Base-by-base conservation (phyloP, 2,888 invertebrate genomes). In the Lasioglossum calceatum region DNA sequence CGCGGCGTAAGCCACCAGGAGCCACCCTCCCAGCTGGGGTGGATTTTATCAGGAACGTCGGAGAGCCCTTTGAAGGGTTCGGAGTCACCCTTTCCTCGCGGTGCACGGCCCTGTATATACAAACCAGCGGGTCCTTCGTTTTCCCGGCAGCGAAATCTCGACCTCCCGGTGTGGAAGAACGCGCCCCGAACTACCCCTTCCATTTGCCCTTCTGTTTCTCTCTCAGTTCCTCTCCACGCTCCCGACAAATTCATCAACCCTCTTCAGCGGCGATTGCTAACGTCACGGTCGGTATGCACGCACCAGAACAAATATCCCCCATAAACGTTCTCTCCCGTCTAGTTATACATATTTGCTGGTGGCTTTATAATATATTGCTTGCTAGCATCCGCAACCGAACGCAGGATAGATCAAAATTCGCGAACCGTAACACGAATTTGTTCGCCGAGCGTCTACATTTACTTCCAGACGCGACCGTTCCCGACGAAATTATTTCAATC, bases 1-100 rank as follows among this genome's bases (percentile, higher is more conserved):
- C 79, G 79, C 80, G 81, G 81, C 88, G 81, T 79, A 83, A 87
- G 82, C 85, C 85, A 73, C 81, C 71, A 44, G 84, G 70, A 79
- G 50, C 87, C 47, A 79, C 79, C 84, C 76, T 80, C 70, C 79
- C 44, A 27, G n/a, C 78, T 79, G 83, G 87, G 85, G 85, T 85
- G 87, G 82, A 90, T 91, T 91, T 89, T 87, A 89, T 89, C 85
- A 91, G 86, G 77, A 91, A 89, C 91, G 82, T 72, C 86, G 80
- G 85, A 85, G 85, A 87, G 78, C 72, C 87, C 87, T 91, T 90
- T 90, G 85, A 84, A 87, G 83, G 76, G 81, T 50, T 44, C 50
- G 81, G 64, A 76, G 83, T 77, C 81, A 85, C 84, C 84, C 89
- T 81, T 90, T 84, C 77, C 82, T 78, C 75, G 39, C 76, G 73